These are phyloP conservation scores for Lasioglossum oenotherae DNA, from an alignment of 2,888 invertebrate genomes.

Conservation along the genomic window DNA sequence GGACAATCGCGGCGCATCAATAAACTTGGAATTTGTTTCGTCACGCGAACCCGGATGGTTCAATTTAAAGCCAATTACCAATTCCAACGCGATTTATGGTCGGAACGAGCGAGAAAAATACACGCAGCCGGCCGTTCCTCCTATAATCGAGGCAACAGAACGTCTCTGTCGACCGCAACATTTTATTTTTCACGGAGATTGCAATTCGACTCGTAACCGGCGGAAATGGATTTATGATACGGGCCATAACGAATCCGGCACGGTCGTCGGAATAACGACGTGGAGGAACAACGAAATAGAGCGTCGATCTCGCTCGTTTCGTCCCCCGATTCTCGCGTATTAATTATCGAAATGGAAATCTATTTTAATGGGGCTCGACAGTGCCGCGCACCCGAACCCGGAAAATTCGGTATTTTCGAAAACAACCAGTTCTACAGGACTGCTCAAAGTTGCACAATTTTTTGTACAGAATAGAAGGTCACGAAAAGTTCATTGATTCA, in stretches of 20 bases:
- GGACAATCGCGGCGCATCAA: not conserved
- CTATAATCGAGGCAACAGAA: slow-evolving; percentile 50
- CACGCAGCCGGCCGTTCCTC: not conserved
- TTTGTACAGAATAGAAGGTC: too few species aligned
- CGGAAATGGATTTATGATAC: slow-evolving; percentile 51
- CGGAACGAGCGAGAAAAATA: slow-evolving; percentile 27
- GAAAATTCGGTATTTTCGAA: slow-evolving; percentile 4
- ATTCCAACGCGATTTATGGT: slow-evolving; percentile 45
- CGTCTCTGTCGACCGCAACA: slow-evolving; percentile 32
- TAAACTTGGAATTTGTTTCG: slow-evolving; percentile 39
- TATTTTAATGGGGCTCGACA: not conserved
- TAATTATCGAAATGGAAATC: slow-evolving; percentile 32
- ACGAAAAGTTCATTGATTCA: too few species aligned
- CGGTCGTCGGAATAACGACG: slow-evolving; percentile 9
- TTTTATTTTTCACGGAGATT: slow-evolving; percentile 48
- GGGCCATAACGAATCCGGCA: slow-evolving; percentile 11
- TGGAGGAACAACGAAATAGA: slow-evolving; percentile 13
- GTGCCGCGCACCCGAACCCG: not conserved
- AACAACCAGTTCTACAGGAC: not conserved
- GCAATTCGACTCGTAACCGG: slow-evolving; percentile 47
- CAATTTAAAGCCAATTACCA: slow-evolving; percentile 49
- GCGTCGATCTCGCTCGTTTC: not conserved
- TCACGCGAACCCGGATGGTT: slow-evolving; percentile 15
- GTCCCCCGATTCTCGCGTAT: not conserved
- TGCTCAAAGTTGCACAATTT: not conserved